These are phyloP conservation scores for Caenorhabditis doughertyi DNA, from an alignment of 2,888 invertebrate genomes.

Conservation along the genomic window DNA sequence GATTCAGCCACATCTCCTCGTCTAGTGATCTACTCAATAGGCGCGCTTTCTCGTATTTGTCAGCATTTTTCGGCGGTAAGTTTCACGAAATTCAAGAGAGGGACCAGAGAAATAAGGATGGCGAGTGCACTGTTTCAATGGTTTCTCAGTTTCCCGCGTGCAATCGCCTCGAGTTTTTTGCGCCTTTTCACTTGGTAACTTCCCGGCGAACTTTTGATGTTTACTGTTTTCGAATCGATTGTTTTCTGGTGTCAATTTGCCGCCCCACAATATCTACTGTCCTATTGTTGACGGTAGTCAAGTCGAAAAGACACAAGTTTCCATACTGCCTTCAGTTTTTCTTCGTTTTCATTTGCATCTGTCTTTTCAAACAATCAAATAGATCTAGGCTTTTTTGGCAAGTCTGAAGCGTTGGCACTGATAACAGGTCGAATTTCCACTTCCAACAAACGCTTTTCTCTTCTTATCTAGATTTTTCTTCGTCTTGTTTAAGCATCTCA, in stretches of 20 bases:
- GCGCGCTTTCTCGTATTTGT: conserved; percentile 51
- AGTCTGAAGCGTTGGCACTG: too few relatives aligned
- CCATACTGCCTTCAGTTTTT: neutral
- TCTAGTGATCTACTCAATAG: conserved; percentile 16
- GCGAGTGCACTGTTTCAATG: conserved; percentile 46
- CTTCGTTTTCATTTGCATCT: neutral
- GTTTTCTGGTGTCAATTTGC: conserved; percentile 14
- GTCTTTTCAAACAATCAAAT: neutral
- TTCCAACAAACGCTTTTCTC: neutral
- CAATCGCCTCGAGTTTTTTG: conserved; percentile 11
- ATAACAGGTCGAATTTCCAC: conserved; percentile 9
- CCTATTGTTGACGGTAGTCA: conserved; percentile 3
- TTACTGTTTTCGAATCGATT: conserved; percentile 1
- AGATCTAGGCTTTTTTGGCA: conserved; percentile 1
- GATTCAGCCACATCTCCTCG: conserved; percentile 11
- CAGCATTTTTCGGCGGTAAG: conserved; percentile 45
- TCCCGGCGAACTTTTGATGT: conserved; percentile 16
- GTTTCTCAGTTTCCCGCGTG: conserved; percentile 13
- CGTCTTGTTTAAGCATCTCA: conserved; percentile 13
- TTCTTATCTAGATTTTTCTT: conserved; percentile 3
- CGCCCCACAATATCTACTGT: conserved; percentile 14
- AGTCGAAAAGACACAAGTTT: conserved; percentile 4
- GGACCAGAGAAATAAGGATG: conserved; percentile 11
- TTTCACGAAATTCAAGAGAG: conserved; percentile 6
- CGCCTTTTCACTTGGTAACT: conserved; percentile 5